Conservation (phyloP, 2,113 vertebrate species). For the Lipotes vexillifer region DNA sequence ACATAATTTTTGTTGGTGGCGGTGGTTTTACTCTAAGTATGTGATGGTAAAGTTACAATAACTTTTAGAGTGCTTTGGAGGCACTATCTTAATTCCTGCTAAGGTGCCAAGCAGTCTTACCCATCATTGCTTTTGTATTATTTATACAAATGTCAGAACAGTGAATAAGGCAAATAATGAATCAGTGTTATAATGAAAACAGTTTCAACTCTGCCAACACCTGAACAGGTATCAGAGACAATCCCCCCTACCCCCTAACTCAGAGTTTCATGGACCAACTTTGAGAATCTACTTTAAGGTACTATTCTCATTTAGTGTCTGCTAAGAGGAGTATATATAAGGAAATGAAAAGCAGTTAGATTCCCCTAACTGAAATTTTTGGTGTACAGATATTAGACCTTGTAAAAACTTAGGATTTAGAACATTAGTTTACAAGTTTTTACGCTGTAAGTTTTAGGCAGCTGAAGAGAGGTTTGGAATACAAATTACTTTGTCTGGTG, state of each 20-base stretch:
- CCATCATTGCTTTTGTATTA: background rate
- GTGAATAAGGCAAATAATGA: slow-evolving; percentile 9
- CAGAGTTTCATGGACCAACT: background rate
- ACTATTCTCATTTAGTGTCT: background rate
- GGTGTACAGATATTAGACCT: background rate
- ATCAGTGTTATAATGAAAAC: background rate
- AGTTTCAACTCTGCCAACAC: background rate
- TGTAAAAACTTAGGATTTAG: background rate
- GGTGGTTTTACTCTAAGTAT: background rate
- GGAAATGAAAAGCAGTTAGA: background rate
- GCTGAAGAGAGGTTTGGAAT: background rate
- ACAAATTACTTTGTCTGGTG: background rate
- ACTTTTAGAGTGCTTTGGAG: background rate
- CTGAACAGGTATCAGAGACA: background rate
- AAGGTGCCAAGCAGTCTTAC: background rate
- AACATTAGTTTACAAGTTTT: background rate
- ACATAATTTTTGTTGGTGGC: background rate
- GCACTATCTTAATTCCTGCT: background rate
- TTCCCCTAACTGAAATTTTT: background rate
- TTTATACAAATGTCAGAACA: background rate
- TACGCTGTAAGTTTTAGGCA: background rate
- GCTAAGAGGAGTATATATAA: background rate
- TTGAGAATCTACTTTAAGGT: background rate
- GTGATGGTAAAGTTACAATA: background rate
- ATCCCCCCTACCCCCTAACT: background rate